Conservation (phyloP, 1,140 invertebrate species). For the Sycophila sp. region DNA sequence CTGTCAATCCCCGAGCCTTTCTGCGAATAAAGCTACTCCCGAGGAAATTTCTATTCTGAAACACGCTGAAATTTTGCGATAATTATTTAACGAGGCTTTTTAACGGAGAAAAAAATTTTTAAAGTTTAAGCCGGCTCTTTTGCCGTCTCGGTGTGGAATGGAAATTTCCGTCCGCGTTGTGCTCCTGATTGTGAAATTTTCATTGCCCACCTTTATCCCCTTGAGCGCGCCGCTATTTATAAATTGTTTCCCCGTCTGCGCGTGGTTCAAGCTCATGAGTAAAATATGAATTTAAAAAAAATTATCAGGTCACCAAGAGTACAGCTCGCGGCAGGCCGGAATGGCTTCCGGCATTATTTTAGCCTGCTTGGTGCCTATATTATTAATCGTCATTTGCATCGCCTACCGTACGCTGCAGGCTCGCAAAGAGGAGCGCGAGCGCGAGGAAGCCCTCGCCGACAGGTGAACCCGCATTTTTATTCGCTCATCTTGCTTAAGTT, state of each 20-base stretch:
- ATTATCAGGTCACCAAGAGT: constrained; percentile 78
- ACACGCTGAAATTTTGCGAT: constrained; percentile 23
- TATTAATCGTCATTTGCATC: constrained; percentile 77
- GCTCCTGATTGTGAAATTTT: constrained; percentile 54
- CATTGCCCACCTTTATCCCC: constrained; percentile 41
- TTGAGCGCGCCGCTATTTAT: no score
- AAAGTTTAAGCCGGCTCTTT: constrained; percentile 1
- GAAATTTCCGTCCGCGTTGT: constrained; percentile 58
- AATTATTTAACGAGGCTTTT: no score
- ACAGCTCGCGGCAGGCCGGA: constrained; percentile 78
- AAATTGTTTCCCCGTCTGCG: background rate
- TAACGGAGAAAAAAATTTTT: background rate
- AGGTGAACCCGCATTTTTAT: no score
- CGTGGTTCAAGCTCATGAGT: background rate
- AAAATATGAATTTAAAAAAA: background rate
- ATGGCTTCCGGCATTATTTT: constrained; percentile 81
- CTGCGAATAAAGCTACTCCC: no score
- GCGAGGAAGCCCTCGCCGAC: constrained; percentile 57
- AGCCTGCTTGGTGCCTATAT: constrained; percentile 78
- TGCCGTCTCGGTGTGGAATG: constrained; percentile 54
- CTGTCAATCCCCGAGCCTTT: no score
- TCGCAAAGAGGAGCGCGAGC: constrained; percentile 67
- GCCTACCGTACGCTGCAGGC: constrained; percentile 66
- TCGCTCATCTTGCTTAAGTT: no score
- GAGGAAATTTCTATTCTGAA: constrained; percentile 65